A percentile compares a stretch with the other conserved stretches of the same genome.
Evolutionary conservation across 53 echinoderm and acorn worm species (phyloP).

Genomic region (Holothuria leucospilota): DNA sequence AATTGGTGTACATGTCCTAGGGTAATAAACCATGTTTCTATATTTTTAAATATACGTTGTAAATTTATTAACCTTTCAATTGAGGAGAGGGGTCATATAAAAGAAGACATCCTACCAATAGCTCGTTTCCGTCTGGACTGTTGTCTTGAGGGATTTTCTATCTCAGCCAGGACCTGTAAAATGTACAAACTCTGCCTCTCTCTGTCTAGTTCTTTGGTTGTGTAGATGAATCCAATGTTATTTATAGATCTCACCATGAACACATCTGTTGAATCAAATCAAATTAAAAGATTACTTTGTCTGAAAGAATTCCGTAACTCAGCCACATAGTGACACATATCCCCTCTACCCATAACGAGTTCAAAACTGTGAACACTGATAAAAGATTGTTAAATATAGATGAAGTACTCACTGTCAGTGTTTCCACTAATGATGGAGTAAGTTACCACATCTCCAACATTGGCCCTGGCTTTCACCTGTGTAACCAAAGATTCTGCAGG

Average conservation of each 20-base stretch:
- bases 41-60: no score
- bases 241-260: conserved; percentile 65
- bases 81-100: no score
- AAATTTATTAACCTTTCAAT: no score
- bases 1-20: no score
- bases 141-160: conserved; percentile 30
- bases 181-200: conserved; percentile 50
- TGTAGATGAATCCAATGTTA: conserved; percentile 74
- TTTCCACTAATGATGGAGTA: conserved; percentile 82
- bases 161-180: conserved; percentile 71
- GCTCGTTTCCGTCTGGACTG: conserved; percentile 61
- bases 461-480: conserved; percentile 77
- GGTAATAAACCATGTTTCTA: no score
- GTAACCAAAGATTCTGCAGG: conserved; percentile 72
- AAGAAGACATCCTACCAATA: conserved; percentile 50
- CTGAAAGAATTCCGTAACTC: no score
- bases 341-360: no score
- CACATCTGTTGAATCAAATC: conserved; percentile 51
- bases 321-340: no score
- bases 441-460: conserved; percentile 75
- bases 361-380: no score
- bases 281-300: no score
- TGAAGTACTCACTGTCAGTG: conserved; percentile 57
- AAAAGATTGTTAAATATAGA: no score
- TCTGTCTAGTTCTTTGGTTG: conserved; percentile 68